Evolutionary conservation across 92 coral and sea anemone species (phyloP), one percentile per base, ranked within the genome.

Genomic region (Paragorgia papillata): DNA sequence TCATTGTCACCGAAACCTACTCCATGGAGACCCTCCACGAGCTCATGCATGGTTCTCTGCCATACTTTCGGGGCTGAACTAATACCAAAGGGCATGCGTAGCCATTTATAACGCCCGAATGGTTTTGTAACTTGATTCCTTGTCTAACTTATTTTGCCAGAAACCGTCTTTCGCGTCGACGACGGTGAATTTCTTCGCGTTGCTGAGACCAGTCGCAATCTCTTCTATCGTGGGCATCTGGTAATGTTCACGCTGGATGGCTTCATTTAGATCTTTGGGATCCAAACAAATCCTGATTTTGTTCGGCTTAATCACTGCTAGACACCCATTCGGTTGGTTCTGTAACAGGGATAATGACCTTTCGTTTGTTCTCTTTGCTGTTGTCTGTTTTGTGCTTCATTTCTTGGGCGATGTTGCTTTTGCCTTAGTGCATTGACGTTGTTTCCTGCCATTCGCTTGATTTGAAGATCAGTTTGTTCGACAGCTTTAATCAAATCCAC

Each of bases 1-100:
- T 86, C 86, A 28, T 85, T 85, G 62, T 83, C 83, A 37, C 77
- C 69, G 43, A 84, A 83, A 77, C 77, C 88, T 61, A 84, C 88
- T 1, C 75, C 75, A 13, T 25, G 21, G 1, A 69, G 22, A 1
- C 75, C 75, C 48, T 49, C 75, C n/a, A n/a, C n/a, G n/a, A n/a
- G n/a, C n/a, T n/a, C 20, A 37, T 69, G 75, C 75, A 69, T 69
- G 35, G 57, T 51, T 8, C 75, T 37, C 41, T 46, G 60, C 75
- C 75, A 69, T 5, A 69, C 75, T 14, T 69, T 59, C 19, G 75
- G 75, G 0, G 75, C 75, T 14, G 57, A 41, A 2, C 57, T 41
- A 21, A 69, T 69, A 0, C 75, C 75, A 49, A 46, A 69, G 6
- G 75, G 75, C 60, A 69, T 9, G 27, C 75, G 59, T 0, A 54